Evolutionary conservation across 2,797 vertebrate genomes (phyloP).

Genomic region (Tiaroga cobitis): DNA sequence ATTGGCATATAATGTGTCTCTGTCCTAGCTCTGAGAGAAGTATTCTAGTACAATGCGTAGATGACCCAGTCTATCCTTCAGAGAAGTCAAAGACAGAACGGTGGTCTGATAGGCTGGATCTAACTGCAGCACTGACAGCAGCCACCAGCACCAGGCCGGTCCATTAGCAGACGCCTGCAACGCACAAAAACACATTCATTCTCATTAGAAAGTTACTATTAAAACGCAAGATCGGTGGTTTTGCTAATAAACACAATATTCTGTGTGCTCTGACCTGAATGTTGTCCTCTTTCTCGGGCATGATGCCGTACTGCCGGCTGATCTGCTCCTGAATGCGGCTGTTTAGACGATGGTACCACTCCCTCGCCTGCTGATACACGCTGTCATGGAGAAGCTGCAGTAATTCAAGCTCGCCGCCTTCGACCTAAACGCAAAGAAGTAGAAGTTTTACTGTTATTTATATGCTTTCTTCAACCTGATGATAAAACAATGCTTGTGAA

Average conservation of each 20-base stretch:
- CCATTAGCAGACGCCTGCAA: constrained; percentile 82
- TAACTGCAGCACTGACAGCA: constrained; percentile 87
- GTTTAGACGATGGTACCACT: constrained; percentile 82
- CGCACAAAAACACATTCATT: constrained; percentile 36
- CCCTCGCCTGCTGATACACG: constrained; percentile 86
- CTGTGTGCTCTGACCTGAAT: constrained; percentile 53
- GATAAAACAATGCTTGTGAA: constrained; percentile 2
- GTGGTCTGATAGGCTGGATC: constrained; percentile 86
- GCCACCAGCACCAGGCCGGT: constrained; percentile 93
- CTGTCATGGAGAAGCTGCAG: constrained; percentile 84
- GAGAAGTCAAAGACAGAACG: constrained; percentile 84
- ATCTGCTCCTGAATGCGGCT: constrained; percentile 79
- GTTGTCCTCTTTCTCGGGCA: constrained; percentile 82
- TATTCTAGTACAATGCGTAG: constrained; percentile 83
- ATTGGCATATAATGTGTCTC: background rate
- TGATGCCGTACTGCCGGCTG: constrained; percentile 78
- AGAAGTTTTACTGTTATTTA: background rate
- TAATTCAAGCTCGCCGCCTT: constrained; percentile 81
- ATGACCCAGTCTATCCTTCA: constrained; percentile 84
- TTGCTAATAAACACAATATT: background rate
- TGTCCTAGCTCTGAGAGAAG: constrained; percentile 81
- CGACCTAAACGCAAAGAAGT: constrained; percentile 71
- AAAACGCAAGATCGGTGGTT: background rate
- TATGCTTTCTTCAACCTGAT: background rate
- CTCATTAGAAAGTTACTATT: background rate